Base-by-base conservation (phyloP, 2,888 invertebrate genomes). In the Erebia palarica region DNA sequence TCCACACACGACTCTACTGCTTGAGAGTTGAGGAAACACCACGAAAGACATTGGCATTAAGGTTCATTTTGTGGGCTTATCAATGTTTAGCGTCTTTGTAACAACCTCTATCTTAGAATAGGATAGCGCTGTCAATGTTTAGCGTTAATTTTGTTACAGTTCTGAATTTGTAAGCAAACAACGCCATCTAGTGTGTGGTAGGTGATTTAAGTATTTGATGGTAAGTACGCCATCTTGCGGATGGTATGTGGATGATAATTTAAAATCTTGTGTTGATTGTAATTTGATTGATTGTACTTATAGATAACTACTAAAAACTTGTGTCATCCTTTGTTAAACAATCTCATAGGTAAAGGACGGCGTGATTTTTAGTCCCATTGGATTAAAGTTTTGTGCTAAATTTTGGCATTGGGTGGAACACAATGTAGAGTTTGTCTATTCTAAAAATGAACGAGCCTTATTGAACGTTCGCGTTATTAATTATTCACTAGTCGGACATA, bases 1-100 rank as follows among this genome's bases (percentile, higher is more conserved):
- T 91, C 92, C 36, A 85, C 87, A 49, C 91, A 92, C 75, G 93
- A 93, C 73, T 93, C 93, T 75, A 89, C 87, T 67, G 92, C 92
- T 79, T 93, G 84, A 76, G 72, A 36, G 59, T 55, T 16, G 59
- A 49, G 42, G 61, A 68, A 49, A 21, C 65, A 61, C 47, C 58
- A 36, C 51, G 42, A 47, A 63, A 59, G 44, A 67, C 58, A 69
- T 70, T 67, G 60, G 59, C 27, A n/a, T 66, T 63, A 66, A 65
- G 72, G 53, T 67, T 69, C 51, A 66, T 69, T 14, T 69, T 67
- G 11, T 64, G 67, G 47, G 72, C 69, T 69, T 64, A 58, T 73
- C 57, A 67, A 65, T 70, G 69, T 73, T 70, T 73, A 70, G 69
- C 63, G 69, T 69, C 44, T 67, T 70, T 63, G 68, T 68, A 69